Evolutionary conservation across 2,888 invertebrate species (phyloP).

Genomic region (Netelia virgata): DNA sequence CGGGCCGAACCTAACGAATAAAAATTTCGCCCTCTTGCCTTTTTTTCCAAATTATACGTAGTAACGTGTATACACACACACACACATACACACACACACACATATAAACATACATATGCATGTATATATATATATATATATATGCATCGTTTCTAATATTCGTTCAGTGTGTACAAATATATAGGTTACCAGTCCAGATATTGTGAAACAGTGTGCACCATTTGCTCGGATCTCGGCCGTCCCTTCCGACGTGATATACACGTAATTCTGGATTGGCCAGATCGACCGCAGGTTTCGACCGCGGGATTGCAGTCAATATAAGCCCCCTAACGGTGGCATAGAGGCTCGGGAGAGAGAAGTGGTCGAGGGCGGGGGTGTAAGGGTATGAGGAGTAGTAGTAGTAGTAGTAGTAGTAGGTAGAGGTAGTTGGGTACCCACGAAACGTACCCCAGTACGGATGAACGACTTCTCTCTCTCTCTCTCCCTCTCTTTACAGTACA

Average conservation of each 20-base stretch:
- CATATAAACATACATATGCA: neutral
- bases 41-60: too few relatives aligned
- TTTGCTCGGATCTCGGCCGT: slow-evolving; percentile 1
- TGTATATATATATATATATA: too few relatives aligned
- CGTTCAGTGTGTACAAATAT: too few relatives aligned
- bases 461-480: slow-evolving; percentile 21
- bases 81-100: too few relatives aligned
- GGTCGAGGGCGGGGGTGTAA: neutral
- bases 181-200: slow-evolving; percentile 9
- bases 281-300: slow-evolving; percentile 63
- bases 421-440: too few relatives aligned
- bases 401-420: too few relatives aligned
- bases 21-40: too few relatives aligned
- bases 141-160: neutral
- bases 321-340: slow-evolving; percentile 16
- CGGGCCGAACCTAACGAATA: too few relatives aligned
- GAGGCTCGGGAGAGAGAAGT: neutral
- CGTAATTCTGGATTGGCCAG: slow-evolving; percentile 63
- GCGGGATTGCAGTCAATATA: slow-evolving; percentile 62
- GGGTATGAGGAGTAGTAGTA: neutral
- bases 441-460: slow-evolving; percentile 2
- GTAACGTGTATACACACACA: too few relatives aligned
- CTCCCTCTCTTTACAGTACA: neutral
- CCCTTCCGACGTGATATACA: slow-evolving; percentile 43
- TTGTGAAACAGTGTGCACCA: slow-evolving; percentile 43